Evolutionary conservation across 2,888 invertebrate species (phyloP).

Genomic region (Phoenoteleia sp.): DNA sequence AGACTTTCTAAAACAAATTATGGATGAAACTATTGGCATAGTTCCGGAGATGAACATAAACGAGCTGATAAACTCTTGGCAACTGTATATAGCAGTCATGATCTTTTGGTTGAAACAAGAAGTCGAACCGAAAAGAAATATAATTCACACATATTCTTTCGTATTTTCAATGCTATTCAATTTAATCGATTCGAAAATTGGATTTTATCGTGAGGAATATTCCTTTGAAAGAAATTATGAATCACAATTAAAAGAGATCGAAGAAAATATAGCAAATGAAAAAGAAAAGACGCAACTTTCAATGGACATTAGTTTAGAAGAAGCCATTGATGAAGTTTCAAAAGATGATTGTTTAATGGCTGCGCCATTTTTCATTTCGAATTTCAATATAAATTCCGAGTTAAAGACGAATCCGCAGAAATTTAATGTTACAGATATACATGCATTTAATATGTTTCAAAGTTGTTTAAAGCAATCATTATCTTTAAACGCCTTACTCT

Average conservation of each 20-base stretch:
- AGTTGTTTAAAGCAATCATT: constrained; percentile 88
- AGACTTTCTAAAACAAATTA: constrained; percentile 82
- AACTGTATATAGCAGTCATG: constrained; percentile 88
- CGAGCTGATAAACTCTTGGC: constrained; percentile 88
- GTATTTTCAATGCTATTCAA: constrained; percentile 88
- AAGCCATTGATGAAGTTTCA: constrained; percentile 87
- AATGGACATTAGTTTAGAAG: constrained; percentile 82
- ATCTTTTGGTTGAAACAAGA: constrained; percentile 88
- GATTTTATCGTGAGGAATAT: constrained; percentile 87
- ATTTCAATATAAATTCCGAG: constrained; percentile 88
- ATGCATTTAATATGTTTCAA: constrained; percentile 90
- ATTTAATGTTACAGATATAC: constrained; percentile 88
- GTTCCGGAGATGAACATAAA: constrained; percentile 84
- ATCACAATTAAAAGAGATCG: constrained; percentile 77
- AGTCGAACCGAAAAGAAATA: constrained; percentile 84
- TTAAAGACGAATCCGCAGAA: constrained; percentile 87
- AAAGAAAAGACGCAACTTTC: constrained; percentile 1
- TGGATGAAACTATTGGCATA: constrained; percentile 87
- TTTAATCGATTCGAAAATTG: constrained; percentile 88
- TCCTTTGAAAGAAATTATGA: constrained; percentile 87
- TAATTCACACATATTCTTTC: constrained; percentile 88
- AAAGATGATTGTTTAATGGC: constrained; percentile 89
- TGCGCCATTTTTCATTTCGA: constrained; percentile 88
- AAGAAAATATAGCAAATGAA: constrained; percentile 9
- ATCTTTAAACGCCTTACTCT: constrained; percentile 90